Evolutionary conservation across 2,113 vertebrate genomes (phyloP).

Genomic region (Egretta garzetta): DNA sequence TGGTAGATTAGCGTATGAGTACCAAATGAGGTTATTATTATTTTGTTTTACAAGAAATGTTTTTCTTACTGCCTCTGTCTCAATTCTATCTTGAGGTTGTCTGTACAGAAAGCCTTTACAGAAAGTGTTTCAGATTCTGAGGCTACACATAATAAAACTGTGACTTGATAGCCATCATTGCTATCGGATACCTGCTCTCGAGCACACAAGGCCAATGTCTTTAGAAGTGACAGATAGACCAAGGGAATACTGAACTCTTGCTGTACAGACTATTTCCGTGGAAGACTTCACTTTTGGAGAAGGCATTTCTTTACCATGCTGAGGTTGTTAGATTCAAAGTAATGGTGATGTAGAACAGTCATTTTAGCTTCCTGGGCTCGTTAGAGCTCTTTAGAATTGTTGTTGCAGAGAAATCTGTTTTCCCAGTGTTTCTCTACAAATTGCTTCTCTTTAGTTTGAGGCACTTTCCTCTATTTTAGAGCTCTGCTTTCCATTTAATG

Average conservation of each 20-base stretch:
- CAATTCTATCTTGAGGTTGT: neutral
- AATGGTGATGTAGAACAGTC: neutral
- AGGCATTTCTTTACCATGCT: neutral
- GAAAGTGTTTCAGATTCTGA: neutral
- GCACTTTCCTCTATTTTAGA: neutral
- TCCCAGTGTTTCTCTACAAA: neutral
- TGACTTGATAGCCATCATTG: neutral
- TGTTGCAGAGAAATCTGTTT: neutral
- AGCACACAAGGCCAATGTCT: neutral
- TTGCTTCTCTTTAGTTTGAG: neutral
- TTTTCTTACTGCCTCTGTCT: neutral
- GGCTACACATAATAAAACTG: neutral
- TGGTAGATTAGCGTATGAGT: rapidly evolving
- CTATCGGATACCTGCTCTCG: neutral
- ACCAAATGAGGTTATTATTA: neutral
- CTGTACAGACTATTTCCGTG: neutral
- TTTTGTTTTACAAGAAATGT: neutral
- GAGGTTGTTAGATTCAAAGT: neutral
- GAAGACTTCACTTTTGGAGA: neutral
- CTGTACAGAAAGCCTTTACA: neutral
- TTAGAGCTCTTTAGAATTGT: neutral
- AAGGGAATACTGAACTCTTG: neutral
- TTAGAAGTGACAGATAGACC: neutral
- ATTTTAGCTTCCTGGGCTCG: neutral
- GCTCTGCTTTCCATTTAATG: neutral